Conservation (phyloP, 2,797 vertebrate genomes). For the Gadopsis bispinosus region DNA sequence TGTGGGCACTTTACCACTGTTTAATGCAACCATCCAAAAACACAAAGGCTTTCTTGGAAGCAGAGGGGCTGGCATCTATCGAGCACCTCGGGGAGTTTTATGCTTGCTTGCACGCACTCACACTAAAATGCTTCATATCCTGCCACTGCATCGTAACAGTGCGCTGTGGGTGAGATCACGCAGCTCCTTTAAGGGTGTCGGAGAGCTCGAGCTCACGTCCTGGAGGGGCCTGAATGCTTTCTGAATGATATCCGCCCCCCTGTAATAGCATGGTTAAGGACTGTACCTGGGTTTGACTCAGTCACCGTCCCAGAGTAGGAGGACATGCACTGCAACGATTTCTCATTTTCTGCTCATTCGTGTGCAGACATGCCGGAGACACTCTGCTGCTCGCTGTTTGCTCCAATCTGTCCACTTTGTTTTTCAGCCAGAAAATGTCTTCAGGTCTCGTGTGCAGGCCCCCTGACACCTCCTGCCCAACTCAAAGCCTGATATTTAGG, state of each 20-base stretch:
- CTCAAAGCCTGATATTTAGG: slow-evolving; percentile 35
- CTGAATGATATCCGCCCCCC: background rate
- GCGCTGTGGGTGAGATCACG: slow-evolving; percentile 52
- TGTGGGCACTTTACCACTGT: slow-evolving; percentile 21
- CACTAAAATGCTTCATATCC: slow-evolving; percentile 35
- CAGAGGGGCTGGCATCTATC: slow-evolving; percentile 16
- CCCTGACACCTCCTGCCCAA: slow-evolving; percentile 63
- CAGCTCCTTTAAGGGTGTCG: slow-evolving; percentile 18
- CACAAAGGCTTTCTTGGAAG: slow-evolving; percentile 58
- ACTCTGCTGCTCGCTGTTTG: slow-evolving; percentile 35
- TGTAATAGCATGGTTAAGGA: slow-evolving; percentile 29
- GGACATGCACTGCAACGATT: slow-evolving; percentile 18
- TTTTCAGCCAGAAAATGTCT: slow-evolving; percentile 35
- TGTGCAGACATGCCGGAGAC: slow-evolving; percentile 57
- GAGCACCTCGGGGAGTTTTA: slow-evolving; percentile 23
- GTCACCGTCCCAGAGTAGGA: background rate
- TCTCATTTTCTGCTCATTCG: slow-evolving; percentile 13
- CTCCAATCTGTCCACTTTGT: slow-evolving; percentile 46
- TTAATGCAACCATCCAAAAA: slow-evolving; percentile 38
- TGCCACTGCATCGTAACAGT: slow-evolving; percentile 23
- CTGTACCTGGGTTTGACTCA: slow-evolving; percentile 8
- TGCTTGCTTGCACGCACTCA: slow-evolving; percentile 11
- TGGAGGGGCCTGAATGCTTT: slow-evolving; percentile 18
- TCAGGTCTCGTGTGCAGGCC: slow-evolving; percentile 22
- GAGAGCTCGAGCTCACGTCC: slow-evolving; percentile 25